These are phyloP conservation scores for Tipula vernalis DNA, from an alignment of 2,888 invertebrate genomes.

Conservation along the genomic window DNA sequence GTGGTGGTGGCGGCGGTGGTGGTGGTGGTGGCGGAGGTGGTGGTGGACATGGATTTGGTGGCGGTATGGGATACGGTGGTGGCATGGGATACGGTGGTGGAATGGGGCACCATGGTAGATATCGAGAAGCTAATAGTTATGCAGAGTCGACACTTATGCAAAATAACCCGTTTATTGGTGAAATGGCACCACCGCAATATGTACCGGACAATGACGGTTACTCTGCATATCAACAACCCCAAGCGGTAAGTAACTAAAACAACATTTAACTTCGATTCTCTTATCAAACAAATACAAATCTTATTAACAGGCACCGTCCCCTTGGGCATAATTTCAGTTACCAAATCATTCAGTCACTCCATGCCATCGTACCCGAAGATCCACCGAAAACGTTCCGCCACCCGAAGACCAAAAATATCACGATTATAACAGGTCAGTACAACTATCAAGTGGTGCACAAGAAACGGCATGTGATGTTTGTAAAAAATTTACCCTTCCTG, in stretches of 20 bases:
- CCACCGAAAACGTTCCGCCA: not conserved
- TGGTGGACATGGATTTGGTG: not conserved
- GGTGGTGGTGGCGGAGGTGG: not conserved
- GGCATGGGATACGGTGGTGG: not conserved
- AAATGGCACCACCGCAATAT: not conserved
- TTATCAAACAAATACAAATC: not conserved
- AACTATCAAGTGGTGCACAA: not conserved
- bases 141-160: not conserved
- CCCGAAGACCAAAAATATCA: not conserved
- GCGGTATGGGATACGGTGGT: not conserved
- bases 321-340: not conserved
- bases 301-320: not conserved
- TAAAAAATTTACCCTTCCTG: not conserved
- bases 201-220: not conserved
- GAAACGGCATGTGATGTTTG: not conserved
- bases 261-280: not conserved
- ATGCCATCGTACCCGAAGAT: not conserved
- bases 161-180: not conserved
- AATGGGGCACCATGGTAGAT: not conserved
- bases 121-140: not conserved
- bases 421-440: not conserved
- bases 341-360: not conserved
- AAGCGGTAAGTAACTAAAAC: not conserved
- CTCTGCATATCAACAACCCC: not conserved
- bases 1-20: not conserved